A percentile compares a stretch with the other conserved stretches of the same genome.
Evolutionary conservation across 2,888 invertebrate genomes (phyloP).

Genomic region (Mycalesis mineus): DNA sequence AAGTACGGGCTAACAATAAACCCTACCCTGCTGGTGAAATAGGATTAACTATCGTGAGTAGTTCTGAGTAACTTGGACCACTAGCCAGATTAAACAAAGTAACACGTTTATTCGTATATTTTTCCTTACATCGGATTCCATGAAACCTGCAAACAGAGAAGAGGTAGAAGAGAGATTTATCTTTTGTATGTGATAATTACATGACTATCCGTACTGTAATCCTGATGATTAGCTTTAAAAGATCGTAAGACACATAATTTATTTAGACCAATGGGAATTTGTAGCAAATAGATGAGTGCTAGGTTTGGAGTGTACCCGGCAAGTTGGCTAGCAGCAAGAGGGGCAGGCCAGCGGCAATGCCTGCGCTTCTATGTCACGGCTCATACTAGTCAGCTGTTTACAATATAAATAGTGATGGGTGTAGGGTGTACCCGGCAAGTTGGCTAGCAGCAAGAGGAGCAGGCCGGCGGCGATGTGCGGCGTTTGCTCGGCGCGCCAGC

Average conservation of each 20-base stretch:
- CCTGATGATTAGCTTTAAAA: no score
- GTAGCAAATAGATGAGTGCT: no score
- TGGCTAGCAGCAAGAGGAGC: slow-evolving; percentile 74
- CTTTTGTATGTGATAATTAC: no score
- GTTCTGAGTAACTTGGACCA: background rate
- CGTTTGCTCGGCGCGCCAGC: slow-evolving; percentile 91
- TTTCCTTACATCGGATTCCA: no score
- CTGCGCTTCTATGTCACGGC: slow-evolving; percentile 90
- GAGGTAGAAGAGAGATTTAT: no score
- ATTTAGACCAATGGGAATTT: no score
- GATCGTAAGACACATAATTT: no score
- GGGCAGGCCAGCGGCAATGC: slow-evolving; percentile 82
- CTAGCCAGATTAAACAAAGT: no score
- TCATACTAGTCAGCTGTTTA: slow-evolving; percentile 65
- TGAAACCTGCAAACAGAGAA: no score
- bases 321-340: slow-evolving; percentile 74
- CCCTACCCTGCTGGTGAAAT: background rate
- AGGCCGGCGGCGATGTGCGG: slow-evolving; percentile 81
- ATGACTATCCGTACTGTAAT: no score
- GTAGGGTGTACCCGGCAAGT: slow-evolving; percentile 61
- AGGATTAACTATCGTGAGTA: background rate
- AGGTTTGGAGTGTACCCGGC: slow-evolving; percentile 50
- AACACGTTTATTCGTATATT: slow-evolving; percentile 67
- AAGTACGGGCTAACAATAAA: slow-evolving; percentile 3
- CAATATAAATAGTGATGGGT: background rate